Percentiles rank a stretch among this genome's conserved stretches.
These are phyloP conservation scores for Micrasema longulum DNA, from an alignment of 1,140 invertebrate species.

Conservation along the genomic window DNA sequence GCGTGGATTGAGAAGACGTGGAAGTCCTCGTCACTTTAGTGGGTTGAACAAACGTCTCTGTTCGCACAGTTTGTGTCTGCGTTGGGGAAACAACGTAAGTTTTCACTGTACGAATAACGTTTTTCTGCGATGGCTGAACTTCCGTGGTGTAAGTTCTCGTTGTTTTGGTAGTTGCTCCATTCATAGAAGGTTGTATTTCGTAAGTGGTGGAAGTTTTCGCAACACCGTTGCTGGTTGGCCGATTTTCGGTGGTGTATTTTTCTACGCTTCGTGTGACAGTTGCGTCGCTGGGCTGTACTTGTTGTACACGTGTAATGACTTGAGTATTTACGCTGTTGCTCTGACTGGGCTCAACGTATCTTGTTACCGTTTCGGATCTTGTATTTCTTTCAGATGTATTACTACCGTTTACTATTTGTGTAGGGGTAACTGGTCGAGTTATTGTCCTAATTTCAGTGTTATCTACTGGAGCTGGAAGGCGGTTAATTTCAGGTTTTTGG, in stretches of 20 bases:
- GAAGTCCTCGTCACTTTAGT: constrained; percentile 33
- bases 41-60: constrained; percentile 23
- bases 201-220: constrained; percentile 15
- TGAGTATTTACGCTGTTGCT: constrained; percentile 33
- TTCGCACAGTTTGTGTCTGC: constrained; percentile 17
- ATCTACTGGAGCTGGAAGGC: constrained; percentile 1
- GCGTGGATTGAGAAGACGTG: constrained; percentile 28
- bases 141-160: constrained; percentile 44
- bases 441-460: constrained; percentile 16
- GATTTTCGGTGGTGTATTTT: not conserved
- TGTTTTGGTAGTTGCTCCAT: constrained; percentile 30
- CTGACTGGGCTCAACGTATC: constrained; percentile 6
- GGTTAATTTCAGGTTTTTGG: constrained; percentile 11
- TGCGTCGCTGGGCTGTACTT: constrained; percentile 24
- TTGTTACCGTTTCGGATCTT: constrained; percentile 3
- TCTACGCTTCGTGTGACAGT: constrained; percentile 19
- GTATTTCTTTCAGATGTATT: constrained; percentile 16
- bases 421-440: constrained; percentile 16
- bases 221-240: constrained; percentile 6
- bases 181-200: constrained; percentile 9
- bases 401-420: constrained; percentile 24
- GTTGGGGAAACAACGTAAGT: constrained; percentile 34
- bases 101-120: constrained; percentile 20
- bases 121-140: constrained; percentile 36
- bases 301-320: constrained; percentile 25